These are phyloP conservation scores for Noctua fimbriata DNA, from an alignment of 2,888 invertebrate genomes.

Conservation along the genomic window DNA sequence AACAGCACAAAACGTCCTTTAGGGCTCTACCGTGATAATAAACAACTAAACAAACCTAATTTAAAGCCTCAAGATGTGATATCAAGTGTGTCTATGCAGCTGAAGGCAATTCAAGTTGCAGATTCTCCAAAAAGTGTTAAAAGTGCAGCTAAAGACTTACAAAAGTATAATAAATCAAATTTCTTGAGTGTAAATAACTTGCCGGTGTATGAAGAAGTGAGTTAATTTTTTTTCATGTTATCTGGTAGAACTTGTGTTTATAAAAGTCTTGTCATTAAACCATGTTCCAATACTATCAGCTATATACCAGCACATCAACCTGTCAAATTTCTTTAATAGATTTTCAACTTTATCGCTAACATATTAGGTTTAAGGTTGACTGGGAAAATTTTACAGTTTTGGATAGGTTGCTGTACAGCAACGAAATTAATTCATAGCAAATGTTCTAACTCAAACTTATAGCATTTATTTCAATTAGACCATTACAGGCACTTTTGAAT, in stretches of 20 bases:
- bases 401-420: neutral
- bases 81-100: conserved; percentile 75
- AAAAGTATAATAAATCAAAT: conserved; percentile 65
- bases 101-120: conserved; percentile 80
- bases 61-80: conserved; percentile 77
- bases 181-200: conserved; percentile 76
- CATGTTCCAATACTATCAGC: neutral
- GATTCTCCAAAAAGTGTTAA: conserved; percentile 69
- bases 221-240: conserved; percentile 2
- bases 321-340: too few species aligned
- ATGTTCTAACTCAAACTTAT: neutral
- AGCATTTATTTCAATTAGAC: neutral
- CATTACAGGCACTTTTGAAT: neutral
- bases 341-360: too few species aligned
- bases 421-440: neutral
- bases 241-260: neutral
- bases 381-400: too few species aligned
- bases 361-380: too few species aligned
- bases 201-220: conserved; percentile 70
- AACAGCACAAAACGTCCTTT: conserved; percentile 57
- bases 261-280: neutral
- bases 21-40: conserved; percentile 70
- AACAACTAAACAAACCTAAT: conserved; percentile 38
- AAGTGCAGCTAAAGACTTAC: conserved; percentile 46
- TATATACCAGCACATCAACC: neutral